A percentile compares a stretch with the other conserved stretches of the same genome.
Evolutionary conservation across 2,113 vertebrate species (phyloP).

Genomic region (Atractosteus spatula): DNA sequence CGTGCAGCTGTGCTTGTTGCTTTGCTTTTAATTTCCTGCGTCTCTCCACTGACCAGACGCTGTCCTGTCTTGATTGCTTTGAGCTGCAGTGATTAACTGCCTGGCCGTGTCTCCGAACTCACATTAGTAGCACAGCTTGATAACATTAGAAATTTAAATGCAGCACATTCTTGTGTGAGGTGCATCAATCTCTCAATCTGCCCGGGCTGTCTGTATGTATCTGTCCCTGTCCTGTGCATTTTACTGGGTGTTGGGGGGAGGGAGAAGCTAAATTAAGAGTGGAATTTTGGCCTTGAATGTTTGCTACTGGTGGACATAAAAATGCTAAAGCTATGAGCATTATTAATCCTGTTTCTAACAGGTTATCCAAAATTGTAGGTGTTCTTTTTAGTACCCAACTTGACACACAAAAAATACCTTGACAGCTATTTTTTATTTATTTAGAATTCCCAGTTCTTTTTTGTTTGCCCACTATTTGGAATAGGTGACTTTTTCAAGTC

Average conservation of each 20-base stretch:
- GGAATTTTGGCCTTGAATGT: no score
- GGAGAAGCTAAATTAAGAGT: no score
- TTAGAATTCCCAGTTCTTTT: no score
- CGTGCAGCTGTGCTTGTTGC: background rate
- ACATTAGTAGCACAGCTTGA: conserved; percentile 1
- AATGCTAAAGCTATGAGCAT: background rate
- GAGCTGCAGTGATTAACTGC: conserved; percentile 1
- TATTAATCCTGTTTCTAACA: background rate
- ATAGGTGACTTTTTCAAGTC: no score
- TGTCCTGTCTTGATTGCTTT: conserved; percentile 6
- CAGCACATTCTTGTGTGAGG: background rate
- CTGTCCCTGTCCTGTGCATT: background rate
- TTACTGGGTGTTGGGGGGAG: background rate
- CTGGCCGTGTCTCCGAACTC: conserved; percentile 1
- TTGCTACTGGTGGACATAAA: background rate
- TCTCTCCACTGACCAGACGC: background rate
- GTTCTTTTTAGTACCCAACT: no score
- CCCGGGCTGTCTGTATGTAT: background rate
- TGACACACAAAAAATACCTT: no score
- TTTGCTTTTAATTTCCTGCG: conserved; percentile 1
- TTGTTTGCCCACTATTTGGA: no score
- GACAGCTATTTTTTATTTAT: no score
- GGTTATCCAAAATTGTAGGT: no score
- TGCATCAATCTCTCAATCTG: background rate
- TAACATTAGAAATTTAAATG: conserved; percentile 4